phyloP scores from a whole-genome alignment of 2,888 invertebrate genomes.

The Labia minor region DNA sequence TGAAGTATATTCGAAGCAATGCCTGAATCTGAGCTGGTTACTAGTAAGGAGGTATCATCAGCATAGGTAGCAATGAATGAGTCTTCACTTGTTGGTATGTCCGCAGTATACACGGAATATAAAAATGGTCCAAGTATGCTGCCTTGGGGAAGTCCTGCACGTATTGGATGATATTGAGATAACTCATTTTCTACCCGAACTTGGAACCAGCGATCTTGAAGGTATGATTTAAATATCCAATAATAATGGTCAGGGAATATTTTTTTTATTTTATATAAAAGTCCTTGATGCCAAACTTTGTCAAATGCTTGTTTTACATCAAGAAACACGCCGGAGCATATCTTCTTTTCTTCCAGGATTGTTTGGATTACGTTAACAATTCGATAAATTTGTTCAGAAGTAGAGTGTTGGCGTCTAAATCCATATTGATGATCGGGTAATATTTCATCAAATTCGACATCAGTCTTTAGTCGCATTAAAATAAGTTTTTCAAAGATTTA shows the following conservation, averaged over 20 bases:
- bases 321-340: background rate
- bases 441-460: background rate
- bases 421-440: background rate
- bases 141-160: background rate
- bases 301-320: background rate
- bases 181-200: background rate
- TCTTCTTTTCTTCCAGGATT: background rate
- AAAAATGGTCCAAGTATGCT: background rate
- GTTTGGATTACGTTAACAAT: background rate
- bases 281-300: background rate
- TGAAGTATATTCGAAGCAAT: too few relatives aligned
- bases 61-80: too few relatives aligned
- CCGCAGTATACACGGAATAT: too few relatives aligned
- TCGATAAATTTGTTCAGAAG: background rate
- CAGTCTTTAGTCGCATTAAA: background rate
- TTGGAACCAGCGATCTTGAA: background rate
- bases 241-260: background rate
- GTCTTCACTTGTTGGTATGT: too few relatives aligned
- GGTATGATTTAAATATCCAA: background rate
- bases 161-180: background rate
- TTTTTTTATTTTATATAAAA: slow-evolving; percentile 3
- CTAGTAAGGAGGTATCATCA: too few relatives aligned
- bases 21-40: too few relatives aligned
- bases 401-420: background rate
- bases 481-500: background rate